Evolutionary conservation across 2,797 vertebrate species (phyloP).

Genomic region (Numenius phaeopus): DNA sequence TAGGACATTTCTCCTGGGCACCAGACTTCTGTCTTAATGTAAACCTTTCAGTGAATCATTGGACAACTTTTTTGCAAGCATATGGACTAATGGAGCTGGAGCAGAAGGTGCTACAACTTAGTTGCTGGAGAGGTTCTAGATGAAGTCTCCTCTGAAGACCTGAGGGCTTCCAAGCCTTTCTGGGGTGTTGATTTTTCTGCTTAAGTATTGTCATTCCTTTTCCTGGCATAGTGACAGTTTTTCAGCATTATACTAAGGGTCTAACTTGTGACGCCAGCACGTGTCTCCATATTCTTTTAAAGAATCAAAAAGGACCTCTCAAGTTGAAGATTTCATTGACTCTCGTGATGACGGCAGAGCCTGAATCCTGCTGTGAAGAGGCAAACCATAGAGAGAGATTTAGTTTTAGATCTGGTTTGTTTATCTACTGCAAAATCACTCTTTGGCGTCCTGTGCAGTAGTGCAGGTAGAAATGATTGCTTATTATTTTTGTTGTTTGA

Average conservation of each 20-base stretch:
- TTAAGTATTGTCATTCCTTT: neutral
- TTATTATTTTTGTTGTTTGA: slow-evolving; percentile 75
- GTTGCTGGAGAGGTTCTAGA: neutral
- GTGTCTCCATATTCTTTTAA: slow-evolving; percentile 4
- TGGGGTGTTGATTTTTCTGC: slow-evolving; percentile 14
- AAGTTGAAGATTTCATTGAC: slow-evolving; percentile 30
- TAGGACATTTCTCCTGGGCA: slow-evolving; percentile 58
- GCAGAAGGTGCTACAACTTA: slow-evolving; percentile 20
- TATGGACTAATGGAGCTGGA: neutral
- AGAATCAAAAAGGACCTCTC: slow-evolving; percentile 33
- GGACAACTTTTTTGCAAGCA: neutral
- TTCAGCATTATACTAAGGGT: neutral
- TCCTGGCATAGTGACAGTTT: neutral
- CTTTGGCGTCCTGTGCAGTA: slow-evolving; percentile 21
- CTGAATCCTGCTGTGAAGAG: slow-evolving; percentile 30
- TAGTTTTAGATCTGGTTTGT: slow-evolving; percentile 24
- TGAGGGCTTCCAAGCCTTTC: neutral
- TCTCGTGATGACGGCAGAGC: slow-evolving; percentile 32
- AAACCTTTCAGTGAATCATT: slow-evolving; percentile 39
- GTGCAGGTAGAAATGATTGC: slow-evolving; percentile 62
- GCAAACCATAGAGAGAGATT: slow-evolving; percentile 8
- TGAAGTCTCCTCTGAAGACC: neutral
- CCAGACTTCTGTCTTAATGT: slow-evolving; percentile 33
- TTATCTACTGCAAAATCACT: slow-evolving; percentile 52
- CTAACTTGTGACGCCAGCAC: neutral